Evolutionary conservation across 2,797 vertebrate species (phyloP), one percentile per base, ranked within the genome.

Genomic region (Selene dorsalis): DNA sequence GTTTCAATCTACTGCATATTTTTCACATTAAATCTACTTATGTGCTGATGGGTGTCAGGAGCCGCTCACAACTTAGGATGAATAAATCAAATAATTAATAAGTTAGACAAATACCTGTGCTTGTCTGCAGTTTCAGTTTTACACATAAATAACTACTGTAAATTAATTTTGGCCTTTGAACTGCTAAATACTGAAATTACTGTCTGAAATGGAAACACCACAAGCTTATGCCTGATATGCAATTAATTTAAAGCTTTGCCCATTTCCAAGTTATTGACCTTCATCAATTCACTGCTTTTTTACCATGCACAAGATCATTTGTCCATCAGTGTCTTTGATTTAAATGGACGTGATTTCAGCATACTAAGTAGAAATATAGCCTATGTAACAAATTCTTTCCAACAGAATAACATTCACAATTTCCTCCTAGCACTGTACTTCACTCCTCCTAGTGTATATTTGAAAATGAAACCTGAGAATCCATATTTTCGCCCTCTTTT

Each of bases 381-480:
- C 38, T 50, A 50, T 59, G 74, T 80, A 82, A 84, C 69, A 73
- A 69, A 69, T 79, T 72, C 20, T 83, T 75, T 82, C 62, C 66
- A 64, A 75, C 53, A 64, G 28, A 43, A 62, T 39, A 47, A 79
- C 75, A 79, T 85, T 81, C 79, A 83, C 24, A 78, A 64, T 59
- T 79, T 74, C 57, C 41, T 84, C 58, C 48, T 10, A 22, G 9
- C 32, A 39, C 55, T 75, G 16, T n/a, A 63, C 24, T 75, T 26
- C 52, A 35, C 38, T 45, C 39, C 47, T 72, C 38, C 24, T 47
- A 61, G 58, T 69, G 53, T 84, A 43, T 41, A 65, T 79, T 52
- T 83, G 68, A 87, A 82, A 87, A 84, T 77, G 43, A 90, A 89
- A 92, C 89, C 93, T 91, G 90, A 93, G 92, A 88, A 86, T 84